Percentiles rank a stretch among this genome's conserved stretches.
phyloP scores from a whole-genome alignment of 2,888 invertebrate genomes.

The Agrochola litura region DNA sequence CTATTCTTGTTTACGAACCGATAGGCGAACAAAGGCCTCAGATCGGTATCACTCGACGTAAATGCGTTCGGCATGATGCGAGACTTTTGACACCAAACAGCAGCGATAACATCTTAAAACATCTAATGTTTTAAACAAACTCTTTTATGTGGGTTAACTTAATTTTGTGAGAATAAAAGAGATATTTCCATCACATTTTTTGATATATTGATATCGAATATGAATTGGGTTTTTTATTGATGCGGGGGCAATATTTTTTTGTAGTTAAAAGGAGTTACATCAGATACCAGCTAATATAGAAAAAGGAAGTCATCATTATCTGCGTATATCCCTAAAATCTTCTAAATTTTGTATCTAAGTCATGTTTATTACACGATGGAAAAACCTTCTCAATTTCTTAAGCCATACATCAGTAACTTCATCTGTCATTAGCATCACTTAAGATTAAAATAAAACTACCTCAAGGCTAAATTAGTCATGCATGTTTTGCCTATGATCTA shows the following conservation, averaged over 20 bases:
- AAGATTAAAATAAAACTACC: slow-evolving; percentile 65
- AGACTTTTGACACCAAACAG: slow-evolving; percentile 90
- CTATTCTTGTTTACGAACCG: slow-evolving; percentile 89
- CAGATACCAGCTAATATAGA: slow-evolving; percentile 57
- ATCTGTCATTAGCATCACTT: slow-evolving; percentile 70
- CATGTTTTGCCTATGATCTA: slow-evolving; percentile 79
- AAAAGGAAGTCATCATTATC: slow-evolving; percentile 45
- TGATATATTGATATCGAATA: slow-evolving; percentile 80
- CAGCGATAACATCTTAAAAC: slow-evolving; percentile 88
- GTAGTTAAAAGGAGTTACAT: slow-evolving; percentile 42
- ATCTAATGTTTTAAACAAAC: slow-evolving; percentile 91
- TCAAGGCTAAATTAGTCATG: slow-evolving; percentile 77
- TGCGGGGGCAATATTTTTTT: slow-evolving; percentile 63
- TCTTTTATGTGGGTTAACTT: slow-evolving; percentile 89
- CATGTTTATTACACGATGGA: neutral
- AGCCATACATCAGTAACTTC: slow-evolving; percentile 41
- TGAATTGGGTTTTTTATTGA: slow-evolving; percentile 69
- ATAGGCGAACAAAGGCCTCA: slow-evolving; percentile 84
- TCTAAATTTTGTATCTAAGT: neutral
- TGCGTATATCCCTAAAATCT: neutral
- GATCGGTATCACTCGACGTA: slow-evolving; percentile 84
- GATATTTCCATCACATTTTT: slow-evolving; percentile 79
- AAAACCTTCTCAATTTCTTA: slow-evolving; percentile 34
- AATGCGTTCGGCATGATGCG: slow-evolving; percentile 90
- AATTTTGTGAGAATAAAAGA: slow-evolving; percentile 88